Evolutionary conservation across 2,113 vertebrate species (phyloP).

Genomic region (Laterallus jamaicensis): DNA sequence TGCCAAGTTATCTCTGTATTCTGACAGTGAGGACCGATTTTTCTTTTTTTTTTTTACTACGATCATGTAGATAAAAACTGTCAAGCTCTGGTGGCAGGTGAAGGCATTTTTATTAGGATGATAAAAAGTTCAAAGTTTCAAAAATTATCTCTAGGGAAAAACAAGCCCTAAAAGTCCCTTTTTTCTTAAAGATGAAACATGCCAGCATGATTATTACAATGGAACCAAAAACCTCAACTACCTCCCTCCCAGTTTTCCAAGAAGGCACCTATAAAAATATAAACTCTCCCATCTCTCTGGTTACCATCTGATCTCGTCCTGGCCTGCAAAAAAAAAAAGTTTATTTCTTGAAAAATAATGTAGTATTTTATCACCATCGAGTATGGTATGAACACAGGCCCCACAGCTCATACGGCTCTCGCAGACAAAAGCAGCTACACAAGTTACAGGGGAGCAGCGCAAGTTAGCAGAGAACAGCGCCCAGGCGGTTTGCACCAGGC

Average conservation of each 20-base stretch:
- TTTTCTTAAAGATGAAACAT: not conserved
- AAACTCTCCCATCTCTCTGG: not conserved
- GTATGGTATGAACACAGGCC: not conserved
- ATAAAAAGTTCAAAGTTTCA: conserved; percentile 35
- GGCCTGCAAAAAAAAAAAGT: not conserved
- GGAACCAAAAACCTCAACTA: not conserved
- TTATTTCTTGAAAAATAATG: not conserved
- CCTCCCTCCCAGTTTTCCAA: not conserved
- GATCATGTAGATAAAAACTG: not conserved
- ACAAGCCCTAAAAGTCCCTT: not conserved
- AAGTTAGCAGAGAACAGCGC: not conserved
- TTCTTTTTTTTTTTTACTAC: not conserved
- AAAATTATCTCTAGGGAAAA: not conserved
- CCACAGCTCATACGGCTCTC: not conserved
- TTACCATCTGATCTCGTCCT: not conserved
- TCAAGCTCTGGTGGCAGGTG: conserved; percentile 18
- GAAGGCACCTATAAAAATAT: not conserved
- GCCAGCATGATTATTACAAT: not conserved
- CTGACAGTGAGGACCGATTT: not conserved
- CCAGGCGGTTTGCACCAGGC: not conserved
- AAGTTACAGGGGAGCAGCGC: not conserved
- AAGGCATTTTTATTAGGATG: conserved; percentile 10
- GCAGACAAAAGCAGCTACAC: not conserved
- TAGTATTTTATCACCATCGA: not conserved
- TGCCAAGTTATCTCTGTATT: not conserved